Conservation (phyloP, 2,888 invertebrate genomes). For the Glaucopsyche alexis region DNA sequence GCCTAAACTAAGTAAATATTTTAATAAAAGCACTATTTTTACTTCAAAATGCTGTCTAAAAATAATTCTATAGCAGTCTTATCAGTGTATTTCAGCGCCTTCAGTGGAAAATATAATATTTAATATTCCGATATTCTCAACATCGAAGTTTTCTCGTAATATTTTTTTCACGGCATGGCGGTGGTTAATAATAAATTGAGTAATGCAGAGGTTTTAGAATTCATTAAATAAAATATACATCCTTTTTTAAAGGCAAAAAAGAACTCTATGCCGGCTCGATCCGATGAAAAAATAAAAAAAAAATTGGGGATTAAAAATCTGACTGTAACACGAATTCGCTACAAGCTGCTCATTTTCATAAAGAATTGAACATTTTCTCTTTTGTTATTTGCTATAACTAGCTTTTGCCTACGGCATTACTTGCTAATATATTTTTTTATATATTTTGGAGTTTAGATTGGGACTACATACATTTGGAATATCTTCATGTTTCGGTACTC, state of each 20-base stretch:
- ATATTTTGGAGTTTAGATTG: neutral
- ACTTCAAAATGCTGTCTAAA: neutral
- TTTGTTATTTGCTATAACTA: neutral
- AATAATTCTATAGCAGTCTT: neutral
- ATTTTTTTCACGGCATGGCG: constrained; percentile 10
- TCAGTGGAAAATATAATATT: constrained; percentile 10
- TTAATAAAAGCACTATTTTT: constrained; percentile 11
- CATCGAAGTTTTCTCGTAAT: constrained; percentile 24
- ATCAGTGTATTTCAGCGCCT: constrained; percentile 1
- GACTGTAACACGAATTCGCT: neutral
- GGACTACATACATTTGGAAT: too few species aligned
- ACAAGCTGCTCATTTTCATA: constrained; percentile 11
- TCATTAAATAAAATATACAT: constrained; percentile 29
- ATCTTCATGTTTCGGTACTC: too few species aligned
- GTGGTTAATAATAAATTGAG: constrained; percentile 31
- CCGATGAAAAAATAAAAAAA: constrained; percentile 11
- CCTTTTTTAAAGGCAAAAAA: neutral
- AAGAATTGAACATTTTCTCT: constrained; percentile 2
- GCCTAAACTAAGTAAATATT: neutral
- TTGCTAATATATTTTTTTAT: neutral
- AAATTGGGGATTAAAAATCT: constrained; percentile 8
- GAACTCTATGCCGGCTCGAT: neutral
- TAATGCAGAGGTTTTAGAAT: constrained; percentile 26
- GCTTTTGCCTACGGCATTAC: neutral
- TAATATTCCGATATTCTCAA: neutral